Evolutionary conservation across 2,888 invertebrate genomes (phyloP).

Genomic region (Zelleria hepariella): DNA sequence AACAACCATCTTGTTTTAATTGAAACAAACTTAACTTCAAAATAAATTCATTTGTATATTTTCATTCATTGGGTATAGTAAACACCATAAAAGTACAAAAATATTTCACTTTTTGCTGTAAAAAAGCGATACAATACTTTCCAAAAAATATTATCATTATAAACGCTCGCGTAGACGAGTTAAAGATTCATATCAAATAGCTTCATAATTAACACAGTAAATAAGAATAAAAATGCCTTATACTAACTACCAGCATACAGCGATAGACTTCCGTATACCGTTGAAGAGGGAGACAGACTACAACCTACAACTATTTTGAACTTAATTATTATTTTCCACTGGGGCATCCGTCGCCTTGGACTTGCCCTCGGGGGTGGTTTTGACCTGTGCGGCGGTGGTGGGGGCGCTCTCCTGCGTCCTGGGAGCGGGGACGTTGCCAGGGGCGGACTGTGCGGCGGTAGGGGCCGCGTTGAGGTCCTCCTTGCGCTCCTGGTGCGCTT

Average conservation of each 20-base stretch:
- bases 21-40: not conserved
- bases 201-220: conserved; percentile 20
- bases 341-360: conserved; percentile 28
- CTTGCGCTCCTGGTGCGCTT: conserved; percentile 24
- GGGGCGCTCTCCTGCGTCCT: conserved; percentile 26
- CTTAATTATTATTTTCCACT: not conserved
- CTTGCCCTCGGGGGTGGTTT: conserved; percentile 52
- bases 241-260: conserved; percentile 34
- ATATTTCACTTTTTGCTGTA: conserved; percentile 11
- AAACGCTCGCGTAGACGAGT: not conserved
- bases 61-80: no score
- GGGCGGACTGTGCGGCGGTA: conserved; percentile 18
- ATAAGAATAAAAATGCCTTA: conserved; percentile 30
- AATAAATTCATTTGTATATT: not conserved
- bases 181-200: conserved; percentile 14
- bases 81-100: not conserved
- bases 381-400: conserved; percentile 41
- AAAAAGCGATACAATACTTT: conserved; percentile 30
- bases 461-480: conserved; percentile 26
- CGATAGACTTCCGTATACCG: conserved; percentile 37
- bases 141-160: not conserved
- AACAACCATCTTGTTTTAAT: not conserved
- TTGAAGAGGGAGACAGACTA: conserved; percentile 33
- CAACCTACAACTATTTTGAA: conserved; percentile 15
- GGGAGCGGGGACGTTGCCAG: conserved; percentile 25